These are phyloP conservation scores for Leptinotarsa peninsularis DNA, from an alignment of 2,888 invertebrate genomes.

Conservation along the genomic window DNA sequence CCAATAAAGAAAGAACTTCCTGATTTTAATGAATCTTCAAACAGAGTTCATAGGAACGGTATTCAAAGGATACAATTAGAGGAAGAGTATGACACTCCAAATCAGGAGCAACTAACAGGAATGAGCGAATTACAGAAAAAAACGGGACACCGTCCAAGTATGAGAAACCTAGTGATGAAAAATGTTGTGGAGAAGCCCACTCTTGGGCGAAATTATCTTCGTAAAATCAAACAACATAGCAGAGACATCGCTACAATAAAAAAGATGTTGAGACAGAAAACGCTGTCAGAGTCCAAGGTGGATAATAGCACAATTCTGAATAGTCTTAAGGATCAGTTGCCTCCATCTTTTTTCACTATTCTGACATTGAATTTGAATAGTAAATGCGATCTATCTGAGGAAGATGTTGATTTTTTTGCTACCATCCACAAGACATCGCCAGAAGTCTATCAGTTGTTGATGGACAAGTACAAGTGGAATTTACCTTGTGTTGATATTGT, in stretches of 20 bases:
- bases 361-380: constrained; percentile 57
- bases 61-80: constrained; percentile 26
- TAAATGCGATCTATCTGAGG: constrained; percentile 55
- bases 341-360: constrained; percentile 57
- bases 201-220: constrained; percentile 54
- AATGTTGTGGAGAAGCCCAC: constrained; percentile 32
- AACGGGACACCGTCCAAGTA: constrained; percentile 15
- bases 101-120: constrained; percentile 24
- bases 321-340: constrained; percentile 55
- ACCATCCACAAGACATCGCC: constrained; percentile 59
- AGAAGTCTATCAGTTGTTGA: constrained; percentile 58
- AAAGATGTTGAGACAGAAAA: constrained; percentile 54
- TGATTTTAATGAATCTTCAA: constrained; percentile 10
- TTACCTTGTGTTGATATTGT: constrained; percentile 57
- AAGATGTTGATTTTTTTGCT: constrained; percentile 60
- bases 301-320: constrained; percentile 53
- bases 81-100: constrained; percentile 14
- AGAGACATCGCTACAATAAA: constrained; percentile 61
- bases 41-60: constrained; percentile 12
- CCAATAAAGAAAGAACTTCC: constrained; percentile 13
- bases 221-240: constrained; percentile 59
- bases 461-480: constrained; percentile 61
- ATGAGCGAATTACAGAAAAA: constrained; percentile 23
- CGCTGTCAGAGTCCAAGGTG: constrained; percentile 43
- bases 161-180: constrained; percentile 27